Percentiles rank a stretch among this genome's conserved stretches.
phyloP scores from a whole-genome alignment of 2,888 invertebrate species.

The Gortyna flavago region DNA sequence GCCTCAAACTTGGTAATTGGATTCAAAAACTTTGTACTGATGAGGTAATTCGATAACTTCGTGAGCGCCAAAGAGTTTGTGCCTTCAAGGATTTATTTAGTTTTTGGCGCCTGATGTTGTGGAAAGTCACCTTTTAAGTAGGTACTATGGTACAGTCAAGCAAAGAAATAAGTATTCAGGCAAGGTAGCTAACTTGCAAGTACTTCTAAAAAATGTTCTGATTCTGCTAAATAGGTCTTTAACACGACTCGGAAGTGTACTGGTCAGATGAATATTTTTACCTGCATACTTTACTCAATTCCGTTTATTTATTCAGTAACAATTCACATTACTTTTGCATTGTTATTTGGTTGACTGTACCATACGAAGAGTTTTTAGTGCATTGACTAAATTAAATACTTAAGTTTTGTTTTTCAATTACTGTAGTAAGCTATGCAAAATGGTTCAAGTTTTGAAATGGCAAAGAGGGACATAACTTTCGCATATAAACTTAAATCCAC shows the following conservation, averaged over 20 bases:
- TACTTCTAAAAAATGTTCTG: not conserved
- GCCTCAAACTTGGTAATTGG: conserved; percentile 67
- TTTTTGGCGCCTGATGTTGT: conserved; percentile 25
- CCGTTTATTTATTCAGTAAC: not conserved
- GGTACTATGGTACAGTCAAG: not conserved
- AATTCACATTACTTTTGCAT: not conserved
- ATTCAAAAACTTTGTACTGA: conserved; percentile 68
- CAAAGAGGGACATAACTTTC: not conserved
- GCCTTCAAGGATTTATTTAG: conserved; percentile 52
- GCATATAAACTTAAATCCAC: not conserved
- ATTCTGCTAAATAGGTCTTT: not conserved
- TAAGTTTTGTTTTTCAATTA: not conserved
- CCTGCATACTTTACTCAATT: no score
- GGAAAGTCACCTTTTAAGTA: conserved; percentile 1
- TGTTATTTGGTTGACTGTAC: not conserved
- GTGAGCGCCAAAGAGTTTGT: conserved; percentile 47
- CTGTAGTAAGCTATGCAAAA: not conserved
- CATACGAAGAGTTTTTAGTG: not conserved
- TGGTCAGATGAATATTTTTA: no score
- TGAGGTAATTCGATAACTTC: conserved; percentile 62
- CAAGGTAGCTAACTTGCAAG: not conserved
- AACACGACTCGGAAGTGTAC: not conserved
- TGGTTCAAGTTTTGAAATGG: not conserved
- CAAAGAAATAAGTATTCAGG: not conserved
- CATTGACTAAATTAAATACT: not conserved